These are phyloP conservation scores for Sebastes hubbsi DNA, from an alignment of 2,797 vertebrate genomes.

Conservation along the genomic window DNA sequence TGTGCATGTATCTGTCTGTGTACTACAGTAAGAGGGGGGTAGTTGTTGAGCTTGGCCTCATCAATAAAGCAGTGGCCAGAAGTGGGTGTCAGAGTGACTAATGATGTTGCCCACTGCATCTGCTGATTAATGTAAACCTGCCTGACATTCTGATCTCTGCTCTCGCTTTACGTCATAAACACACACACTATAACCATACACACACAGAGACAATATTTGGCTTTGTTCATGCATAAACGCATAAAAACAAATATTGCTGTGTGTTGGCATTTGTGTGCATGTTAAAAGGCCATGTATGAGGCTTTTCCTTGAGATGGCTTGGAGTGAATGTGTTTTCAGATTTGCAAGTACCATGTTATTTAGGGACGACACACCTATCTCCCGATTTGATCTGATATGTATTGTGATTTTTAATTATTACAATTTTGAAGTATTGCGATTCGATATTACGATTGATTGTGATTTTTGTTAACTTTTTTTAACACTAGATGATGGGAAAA, in stretches of 20 bases:
- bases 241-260: not conserved
- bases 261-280: not conserved
- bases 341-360: not conserved
- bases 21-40: constrained; percentile 27
- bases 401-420: no score
- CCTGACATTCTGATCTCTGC: constrained; percentile 69
- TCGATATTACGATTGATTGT: no score
- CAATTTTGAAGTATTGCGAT: no score
- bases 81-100: constrained; percentile 83
- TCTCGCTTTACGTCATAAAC: constrained; percentile 59
- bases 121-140: constrained; percentile 83
- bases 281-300: not conserved
- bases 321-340: not conserved
- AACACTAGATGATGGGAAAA: no score
- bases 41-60: constrained; percentile 72
- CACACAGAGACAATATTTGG: constrained; percentile 2
- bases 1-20: constrained; percentile 10
- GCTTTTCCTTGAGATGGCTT: not conserved
- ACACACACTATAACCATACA: constrained; percentile 17
- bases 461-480: no score
- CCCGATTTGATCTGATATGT: no score
- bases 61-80: constrained; percentile 79
- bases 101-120: constrained; percentile 76
- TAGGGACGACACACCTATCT: no score
- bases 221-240: not conserved